Percentiles rank a stretch among this genome's conserved stretches.
These are phyloP conservation scores for Phalacrocorax aristotelis DNA, from an alignment of 2,113 vertebrate species.

Conservation along the genomic window DNA sequence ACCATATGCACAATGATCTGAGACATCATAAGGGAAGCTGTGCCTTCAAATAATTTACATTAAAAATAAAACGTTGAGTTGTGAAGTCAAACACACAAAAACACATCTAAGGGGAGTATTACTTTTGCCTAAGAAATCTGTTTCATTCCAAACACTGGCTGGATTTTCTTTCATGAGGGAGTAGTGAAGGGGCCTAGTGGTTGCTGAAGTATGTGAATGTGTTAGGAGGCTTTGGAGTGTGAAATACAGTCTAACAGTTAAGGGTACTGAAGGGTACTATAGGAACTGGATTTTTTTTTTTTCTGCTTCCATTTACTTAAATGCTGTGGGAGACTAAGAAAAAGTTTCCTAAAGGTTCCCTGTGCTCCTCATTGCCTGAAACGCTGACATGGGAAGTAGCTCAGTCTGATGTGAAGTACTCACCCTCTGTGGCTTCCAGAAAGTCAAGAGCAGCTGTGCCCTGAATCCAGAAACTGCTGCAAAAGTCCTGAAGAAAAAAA, in stretches of 20 bases:
- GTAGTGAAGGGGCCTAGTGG: neutral
- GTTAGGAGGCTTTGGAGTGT: neutral
- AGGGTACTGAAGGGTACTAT: neutral
- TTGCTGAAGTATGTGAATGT: neutral
- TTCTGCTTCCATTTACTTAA: neutral
- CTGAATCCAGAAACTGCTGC: neutral
- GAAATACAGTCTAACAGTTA: neutral
- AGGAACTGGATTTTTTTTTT: neutral
- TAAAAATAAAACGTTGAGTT: neutral
- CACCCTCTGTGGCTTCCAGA: neutral
- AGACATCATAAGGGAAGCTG: neutral
- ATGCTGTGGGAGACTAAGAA: neutral
- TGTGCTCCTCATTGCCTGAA: neutral
- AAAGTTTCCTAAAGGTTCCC: neutral
- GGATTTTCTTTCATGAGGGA: neutral
- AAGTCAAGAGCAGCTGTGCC: neutral
- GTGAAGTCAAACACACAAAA: neutral
- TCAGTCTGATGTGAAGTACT: neutral
- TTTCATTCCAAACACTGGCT: neutral
- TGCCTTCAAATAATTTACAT: neutral
- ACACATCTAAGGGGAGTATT: neutral
- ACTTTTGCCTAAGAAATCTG: neutral
- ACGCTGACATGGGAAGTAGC: neutral
- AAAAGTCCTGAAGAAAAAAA: neutral
- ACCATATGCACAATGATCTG: neutral